Evolutionary conservation across 2,113 vertebrate genomes (phyloP).

Genomic region (Pseudorasbora parva): DNA sequence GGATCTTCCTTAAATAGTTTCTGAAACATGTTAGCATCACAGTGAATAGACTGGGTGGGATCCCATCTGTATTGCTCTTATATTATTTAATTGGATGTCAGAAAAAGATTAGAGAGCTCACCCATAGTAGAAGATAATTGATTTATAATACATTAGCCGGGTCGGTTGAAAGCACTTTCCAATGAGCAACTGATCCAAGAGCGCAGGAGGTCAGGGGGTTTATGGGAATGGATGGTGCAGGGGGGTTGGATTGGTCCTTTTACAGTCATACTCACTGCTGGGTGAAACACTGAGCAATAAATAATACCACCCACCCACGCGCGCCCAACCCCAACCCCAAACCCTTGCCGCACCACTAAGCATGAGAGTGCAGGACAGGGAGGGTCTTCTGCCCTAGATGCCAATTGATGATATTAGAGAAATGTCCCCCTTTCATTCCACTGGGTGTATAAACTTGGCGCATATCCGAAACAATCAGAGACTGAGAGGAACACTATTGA

Average conservation of each 20-base stretch:
- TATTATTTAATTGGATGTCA: slow-evolving; percentile 60
- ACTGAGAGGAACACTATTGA: slow-evolving; percentile 46
- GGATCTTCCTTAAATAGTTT: slow-evolving; percentile 49
- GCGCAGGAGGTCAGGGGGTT: slow-evolving; percentile 7
- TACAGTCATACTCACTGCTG: slow-evolving; percentile 3
- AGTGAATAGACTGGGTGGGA: slow-evolving; percentile 46
- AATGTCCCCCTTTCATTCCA: slow-evolving; percentile 2
- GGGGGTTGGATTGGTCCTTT: not conserved
- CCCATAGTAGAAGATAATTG: slow-evolving; percentile 67
- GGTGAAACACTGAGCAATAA: not conserved
- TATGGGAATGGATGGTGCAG: not conserved
- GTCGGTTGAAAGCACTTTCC: slow-evolving; percentile 47
- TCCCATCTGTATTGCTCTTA: slow-evolving; percentile 50
- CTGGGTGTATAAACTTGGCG: slow-evolving; percentile 27
- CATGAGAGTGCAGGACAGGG: slow-evolving; percentile 24
- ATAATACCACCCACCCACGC: not conserved
- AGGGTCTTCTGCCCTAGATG: slow-evolving; percentile 9
- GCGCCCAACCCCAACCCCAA: not conserved
- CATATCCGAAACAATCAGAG: slow-evolving; percentile 42
- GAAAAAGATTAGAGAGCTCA: slow-evolving; percentile 51
- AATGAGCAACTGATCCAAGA: not conserved
- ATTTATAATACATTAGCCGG: slow-evolving; percentile 68
- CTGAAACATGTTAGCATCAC: slow-evolving; percentile 37
- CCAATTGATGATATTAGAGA: slow-evolving; percentile 9
- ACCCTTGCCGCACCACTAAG: not conserved